These are phyloP conservation scores for Limnodromus scolopaceus DNA, from an alignment of 2,797 vertebrate genomes.

Conservation along the genomic window DNA sequence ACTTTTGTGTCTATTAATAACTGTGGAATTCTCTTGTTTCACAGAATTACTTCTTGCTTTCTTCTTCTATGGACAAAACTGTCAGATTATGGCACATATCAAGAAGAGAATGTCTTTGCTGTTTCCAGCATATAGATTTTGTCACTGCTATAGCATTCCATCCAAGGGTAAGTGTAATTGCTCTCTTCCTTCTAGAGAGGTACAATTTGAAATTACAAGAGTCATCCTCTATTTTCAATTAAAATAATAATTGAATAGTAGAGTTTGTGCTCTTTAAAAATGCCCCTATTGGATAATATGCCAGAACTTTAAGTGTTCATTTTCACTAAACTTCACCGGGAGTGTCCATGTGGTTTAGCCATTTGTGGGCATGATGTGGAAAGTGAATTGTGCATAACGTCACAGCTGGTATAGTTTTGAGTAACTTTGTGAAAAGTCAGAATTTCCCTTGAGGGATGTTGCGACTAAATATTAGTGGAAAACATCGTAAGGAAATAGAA, in stretches of 20 bases:
- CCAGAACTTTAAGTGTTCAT: not conserved
- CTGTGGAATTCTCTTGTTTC: conserved; percentile 15
- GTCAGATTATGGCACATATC: conserved; percentile 99
- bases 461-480: not conserved
- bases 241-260: not conserved
- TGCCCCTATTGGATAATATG: not conserved
- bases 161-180: conserved; percentile 88
- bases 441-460: not conserved
- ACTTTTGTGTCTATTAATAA: not conserved
- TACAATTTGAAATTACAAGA: not conserved
- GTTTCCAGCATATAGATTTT: conserved; percentile 99
- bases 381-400: not conserved
- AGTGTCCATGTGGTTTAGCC: not conserved
- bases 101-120: conserved; percentile 97
- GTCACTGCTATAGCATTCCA: conserved; percentile 99
- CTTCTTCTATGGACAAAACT: conserved; percentile 99
- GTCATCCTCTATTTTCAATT: not conserved
- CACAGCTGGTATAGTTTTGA: not conserved
- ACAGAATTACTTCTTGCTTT: conserved; percentile 98
- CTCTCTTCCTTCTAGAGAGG: not conserved
- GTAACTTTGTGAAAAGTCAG: not conserved
- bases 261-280: not conserved
- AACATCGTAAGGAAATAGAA: not conserved
- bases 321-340: not conserved
- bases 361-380: not conserved